Base-by-base conservation (phyloP, 2,113 vertebrate genomes). In the Chaenogobius annularis region DNA sequence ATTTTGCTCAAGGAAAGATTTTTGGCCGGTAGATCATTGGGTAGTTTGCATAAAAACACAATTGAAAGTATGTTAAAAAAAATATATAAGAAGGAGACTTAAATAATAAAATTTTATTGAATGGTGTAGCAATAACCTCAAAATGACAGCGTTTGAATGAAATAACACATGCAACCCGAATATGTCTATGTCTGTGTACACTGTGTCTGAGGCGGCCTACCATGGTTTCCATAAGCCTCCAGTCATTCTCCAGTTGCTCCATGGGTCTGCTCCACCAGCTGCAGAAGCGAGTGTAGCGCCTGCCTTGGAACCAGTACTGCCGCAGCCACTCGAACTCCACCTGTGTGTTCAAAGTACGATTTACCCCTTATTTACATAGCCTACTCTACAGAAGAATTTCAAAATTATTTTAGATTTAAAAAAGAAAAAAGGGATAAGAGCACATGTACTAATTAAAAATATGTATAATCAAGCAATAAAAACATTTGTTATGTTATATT, bases 291-390 rank as follows among this genome's bases (percentile, higher is more conserved):
- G 90, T 88, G 74, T 95, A 97, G 9, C 97, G 94, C 75, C 89
- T 94, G 75, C 96, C 96, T 93, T 99, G 98, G 92, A 99, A 99
- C 97, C 96, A 98, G 83, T 96, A 99, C 88, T 98, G 98, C 50
- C 96, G 90, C 75, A 99, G 93, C 97, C 97, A 98, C 77, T 99
- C 96, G 76, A 98, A 98, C 87, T 98, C 97, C 43, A 98, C 96
- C 96, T 98, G 88, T 23, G 82, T 1, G 66, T 46, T 6, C 47
- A 50, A 50, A 19, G 15, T 19, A 19, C 47, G 20, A n/a, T 54
- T n/a, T n/a, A 52, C 48, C 48, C 6, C 17, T 19, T 19, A 31
- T 31, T 31, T 4, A 31, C 26, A 31, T 31, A 31, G 26, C 4
- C 26, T 31, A 31, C 26, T 31, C 26, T 4, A 31, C 1, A 4